A percentile compares a stretch with the other conserved stretches of the same genome.
These are phyloP conservation scores for Acholoe squamosa DNA, from an alignment of 2,888 invertebrate genomes.

Conservation along the genomic window DNA sequence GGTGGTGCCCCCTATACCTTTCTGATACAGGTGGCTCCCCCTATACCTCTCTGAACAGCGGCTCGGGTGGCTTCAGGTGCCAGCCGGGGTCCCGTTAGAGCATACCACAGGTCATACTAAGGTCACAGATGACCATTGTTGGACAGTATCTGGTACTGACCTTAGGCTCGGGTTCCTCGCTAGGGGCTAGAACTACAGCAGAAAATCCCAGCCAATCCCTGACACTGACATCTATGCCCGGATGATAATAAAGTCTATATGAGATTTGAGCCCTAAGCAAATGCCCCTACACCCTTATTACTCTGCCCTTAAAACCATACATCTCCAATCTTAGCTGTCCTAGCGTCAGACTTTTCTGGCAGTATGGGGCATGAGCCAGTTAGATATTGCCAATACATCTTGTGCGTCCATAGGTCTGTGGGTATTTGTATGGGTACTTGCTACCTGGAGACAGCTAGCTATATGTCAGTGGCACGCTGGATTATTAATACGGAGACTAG, in stretches of 20 bases:
- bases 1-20: conserved; percentile 17
- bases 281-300: too few relatives aligned
- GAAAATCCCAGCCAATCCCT: neutral
- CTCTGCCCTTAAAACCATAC: too few relatives aligned
- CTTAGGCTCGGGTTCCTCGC: conserved; percentile 27
- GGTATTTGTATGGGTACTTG: too few relatives aligned
- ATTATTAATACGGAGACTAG: conserved; percentile 29
- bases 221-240: conserved; percentile 13
- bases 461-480: neutral
- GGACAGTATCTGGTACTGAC: neutral
- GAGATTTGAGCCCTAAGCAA: too few relatives aligned
- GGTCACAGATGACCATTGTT: conserved; percentile 43
- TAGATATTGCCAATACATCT: too few relatives aligned
- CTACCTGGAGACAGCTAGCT: too few relatives aligned
- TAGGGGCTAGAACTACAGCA: neutral
- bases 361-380: too few relatives aligned
- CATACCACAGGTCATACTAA: neutral
- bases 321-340: too few relatives aligned
- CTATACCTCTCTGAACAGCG: neutral
- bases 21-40: conserved; percentile 35
- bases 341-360: too few relatives aligned
- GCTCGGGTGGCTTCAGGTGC: conserved; percentile 16
- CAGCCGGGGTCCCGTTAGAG: neutral
- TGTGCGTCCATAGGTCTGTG: too few relatives aligned
- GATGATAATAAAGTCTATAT: neutral